A percentile compares a stretch with the other conserved stretches of the same genome.
These are phyloP conservation scores for Notarius quadriscutis DNA, from an alignment of 2,113 vertebrate genomes.

Conservation along the genomic window DNA sequence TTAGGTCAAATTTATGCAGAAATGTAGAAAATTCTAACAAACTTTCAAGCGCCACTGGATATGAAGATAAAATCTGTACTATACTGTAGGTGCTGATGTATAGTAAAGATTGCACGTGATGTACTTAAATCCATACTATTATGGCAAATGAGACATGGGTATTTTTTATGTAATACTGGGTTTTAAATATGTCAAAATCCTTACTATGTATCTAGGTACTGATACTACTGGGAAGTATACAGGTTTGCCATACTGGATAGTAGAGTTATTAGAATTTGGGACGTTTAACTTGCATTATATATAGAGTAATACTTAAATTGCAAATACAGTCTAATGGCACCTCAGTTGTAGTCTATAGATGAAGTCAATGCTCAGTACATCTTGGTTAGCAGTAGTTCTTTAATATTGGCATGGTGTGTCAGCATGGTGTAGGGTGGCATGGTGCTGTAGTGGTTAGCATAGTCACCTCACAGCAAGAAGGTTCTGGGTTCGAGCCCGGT, in stretches of 20 bases:
- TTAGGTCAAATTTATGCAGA: too few relatives aligned
- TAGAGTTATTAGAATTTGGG: not conserved
- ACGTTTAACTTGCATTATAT: not conserved
- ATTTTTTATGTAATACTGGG: not conserved
- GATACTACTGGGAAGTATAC: not conserved
- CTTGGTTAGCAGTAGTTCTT: not conserved
- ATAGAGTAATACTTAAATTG: not conserved
- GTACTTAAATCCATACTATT: not conserved
- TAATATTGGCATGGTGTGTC: not conserved
- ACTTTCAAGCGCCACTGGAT: too few relatives aligned
- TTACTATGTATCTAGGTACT: not conserved
- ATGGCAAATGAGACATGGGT: not conserved
- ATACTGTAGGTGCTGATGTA: not conserved
- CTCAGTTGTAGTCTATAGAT: not conserved
- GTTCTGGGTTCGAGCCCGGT: too few relatives aligned
- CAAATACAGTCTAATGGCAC: not conserved
- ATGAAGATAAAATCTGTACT: not conserved
- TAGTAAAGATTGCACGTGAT: too few relatives aligned
- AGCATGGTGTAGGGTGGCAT: not conserved
- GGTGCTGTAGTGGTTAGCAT: too few relatives aligned
- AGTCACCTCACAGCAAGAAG: too few relatives aligned
- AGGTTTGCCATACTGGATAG: not conserved
- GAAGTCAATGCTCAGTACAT: not conserved
- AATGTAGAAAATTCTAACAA: too few relatives aligned
- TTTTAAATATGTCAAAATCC: not conserved